A percentile compares a stretch with the other conserved stretches of the same genome.
phyloP scores from a whole-genome alignment of 2,113 vertebrate species.

The Sinocyclocheilus grahami region DNA sequence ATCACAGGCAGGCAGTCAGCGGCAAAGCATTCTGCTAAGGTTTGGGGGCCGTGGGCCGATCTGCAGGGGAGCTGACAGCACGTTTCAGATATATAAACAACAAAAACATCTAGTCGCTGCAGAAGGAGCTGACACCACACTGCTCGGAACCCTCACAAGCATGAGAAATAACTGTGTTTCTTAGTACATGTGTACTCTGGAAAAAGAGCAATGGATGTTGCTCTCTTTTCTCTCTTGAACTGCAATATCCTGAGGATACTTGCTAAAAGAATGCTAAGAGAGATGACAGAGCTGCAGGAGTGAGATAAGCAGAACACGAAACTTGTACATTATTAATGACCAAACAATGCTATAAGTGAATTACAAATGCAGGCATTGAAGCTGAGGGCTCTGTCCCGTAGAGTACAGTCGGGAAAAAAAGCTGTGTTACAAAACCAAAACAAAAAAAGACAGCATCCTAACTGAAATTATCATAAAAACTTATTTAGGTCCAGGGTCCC shows the following conservation, averaged over 20 bases:
- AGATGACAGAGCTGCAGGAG: slow-evolving; percentile 11
- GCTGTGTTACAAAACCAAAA: neutral
- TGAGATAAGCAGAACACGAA: slow-evolving; percentile 26
- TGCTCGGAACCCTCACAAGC: neutral
- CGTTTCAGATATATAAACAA: slow-evolving; percentile 28
- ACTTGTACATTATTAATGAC: slow-evolving; percentile 45
- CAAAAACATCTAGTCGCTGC: slow-evolving; percentile 12
- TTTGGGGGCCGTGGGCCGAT: slow-evolving; percentile 14
- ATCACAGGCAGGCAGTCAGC: slow-evolving; percentile 38
- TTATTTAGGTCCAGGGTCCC: neutral
- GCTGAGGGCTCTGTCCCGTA: slow-evolving; percentile 30
- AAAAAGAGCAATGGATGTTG: neutral
- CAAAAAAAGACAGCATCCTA: neutral
- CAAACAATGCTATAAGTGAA: slow-evolving; percentile 47
- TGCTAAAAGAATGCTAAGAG: neutral
- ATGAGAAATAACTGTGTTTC: slow-evolving; percentile 3
- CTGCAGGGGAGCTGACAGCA: slow-evolving; percentile 22
- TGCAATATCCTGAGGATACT: slow-evolving; percentile 12
- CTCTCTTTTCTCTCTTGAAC: neutral
- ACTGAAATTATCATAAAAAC: neutral
- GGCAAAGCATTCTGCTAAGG: slow-evolving; percentile 13
- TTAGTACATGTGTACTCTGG: neutral
- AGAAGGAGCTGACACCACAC: neutral
- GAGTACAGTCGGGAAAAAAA: neutral
- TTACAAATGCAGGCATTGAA: slow-evolving; percentile 45